Evolutionary conservation across 2,888 invertebrate species (phyloP), one percentile per base, ranked within the genome.

Genomic region (Cryptophagus acutangulus): DNA sequence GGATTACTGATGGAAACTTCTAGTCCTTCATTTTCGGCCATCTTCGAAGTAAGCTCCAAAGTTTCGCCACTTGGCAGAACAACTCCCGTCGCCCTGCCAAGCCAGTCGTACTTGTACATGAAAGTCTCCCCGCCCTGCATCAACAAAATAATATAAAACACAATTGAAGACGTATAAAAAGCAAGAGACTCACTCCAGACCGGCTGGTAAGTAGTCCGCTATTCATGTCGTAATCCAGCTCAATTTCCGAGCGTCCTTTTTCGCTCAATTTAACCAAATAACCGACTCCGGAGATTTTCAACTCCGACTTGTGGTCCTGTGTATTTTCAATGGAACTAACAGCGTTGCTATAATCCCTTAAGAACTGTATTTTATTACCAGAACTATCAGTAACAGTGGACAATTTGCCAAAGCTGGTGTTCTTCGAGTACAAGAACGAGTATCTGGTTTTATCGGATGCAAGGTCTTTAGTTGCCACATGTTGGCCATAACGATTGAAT

Each of bases 401-500:
- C 38, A 97, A 72, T 62, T 91, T 90, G 0, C 96, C 95, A 58
- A 93, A 94, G 63, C 91, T 92, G 4, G 93, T 93, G 65, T 93
- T 94, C 63, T 96, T 96, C 33, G 92, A 94, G 74, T 97, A 97
- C 15, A 94, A 77, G 75, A 97, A 97, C 33, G 92, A 89, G 69
- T 95, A 96, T 65, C 93, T 79, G 3, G 87, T 87, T 70, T 91
- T 90, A 33, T 89, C 92, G n/a, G 95, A 95, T 33, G 95, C 87
- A 43, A 95, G 73, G 69, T 95, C 94, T 66, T 88, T 89, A 2
- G 96, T 96, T 16, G 87, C 86, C 16, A 91, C 87, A 69, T 99
- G 99, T 67, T 96, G 96, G 1, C 99, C 97, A 63, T 92, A 93
- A 30, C 65, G 51, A 70, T 93, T 93, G 69, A 93, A 93, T 1